Conservation (phyloP, 2,888 invertebrate species). For the Eurois occulta region DNA sequence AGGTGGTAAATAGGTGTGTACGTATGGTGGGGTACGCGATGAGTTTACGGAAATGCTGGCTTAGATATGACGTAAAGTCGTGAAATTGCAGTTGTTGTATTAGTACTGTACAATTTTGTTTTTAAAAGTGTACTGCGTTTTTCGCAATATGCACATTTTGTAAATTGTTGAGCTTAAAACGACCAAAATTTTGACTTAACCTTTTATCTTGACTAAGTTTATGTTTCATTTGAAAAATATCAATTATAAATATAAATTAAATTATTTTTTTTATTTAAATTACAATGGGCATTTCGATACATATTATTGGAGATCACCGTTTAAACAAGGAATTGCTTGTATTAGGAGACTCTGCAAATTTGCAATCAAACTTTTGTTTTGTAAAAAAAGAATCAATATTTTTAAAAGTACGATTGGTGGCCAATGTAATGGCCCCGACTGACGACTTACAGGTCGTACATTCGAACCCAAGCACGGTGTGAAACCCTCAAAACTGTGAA, state of each 20-base stretch:
- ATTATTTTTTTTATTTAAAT: no score
- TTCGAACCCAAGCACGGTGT: no score
- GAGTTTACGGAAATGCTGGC: constrained; percentile 5
- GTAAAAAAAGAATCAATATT: not conserved
- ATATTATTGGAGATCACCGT: no score
- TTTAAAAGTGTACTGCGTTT: not conserved
- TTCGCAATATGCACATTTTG: not conserved
- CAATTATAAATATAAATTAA: no score
- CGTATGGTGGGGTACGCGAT: not conserved
- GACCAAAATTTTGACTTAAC: not conserved
- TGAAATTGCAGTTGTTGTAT: not conserved
- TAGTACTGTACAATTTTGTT: not conserved
- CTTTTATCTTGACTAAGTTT: no score
- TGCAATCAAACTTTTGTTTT: not conserved
- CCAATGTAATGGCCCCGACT: not conserved
- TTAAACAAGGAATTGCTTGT: no score
- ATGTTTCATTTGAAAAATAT: no score
- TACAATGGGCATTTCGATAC: no score
- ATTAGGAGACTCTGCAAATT: no score
- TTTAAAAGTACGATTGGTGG: not conserved
- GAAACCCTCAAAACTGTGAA: not conserved
- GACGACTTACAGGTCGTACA: not conserved
- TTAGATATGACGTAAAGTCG: not conserved
- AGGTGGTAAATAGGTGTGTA: constrained; percentile 19
- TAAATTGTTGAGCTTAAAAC: not conserved